Evolutionary conservation across 37 sponge, comb jelly and placozoan genomes (phyloP), one percentile per base, ranked within the genome.

Genomic region (Petrosia ficiformis): DNA sequence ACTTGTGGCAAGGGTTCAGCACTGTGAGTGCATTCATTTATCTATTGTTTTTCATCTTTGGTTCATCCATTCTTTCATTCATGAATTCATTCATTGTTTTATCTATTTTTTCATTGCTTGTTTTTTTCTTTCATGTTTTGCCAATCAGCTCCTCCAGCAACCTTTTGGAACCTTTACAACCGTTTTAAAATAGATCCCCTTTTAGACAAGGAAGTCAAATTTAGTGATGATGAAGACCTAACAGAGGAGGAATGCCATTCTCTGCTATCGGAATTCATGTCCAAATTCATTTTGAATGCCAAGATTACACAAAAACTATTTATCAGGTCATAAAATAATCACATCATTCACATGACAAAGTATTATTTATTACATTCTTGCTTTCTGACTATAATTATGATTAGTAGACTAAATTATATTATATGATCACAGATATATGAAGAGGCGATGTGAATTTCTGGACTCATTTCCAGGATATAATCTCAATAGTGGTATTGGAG

Each of bases 241-340:
- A 14, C 73, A 11, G 61, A 58, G 3, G 67, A 79, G 34, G 82
- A 84, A 36, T 92, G 93, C 44, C 89, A 83, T 8, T 19, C 43
- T 14, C 71, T 93, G 4, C 86, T 93, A 1, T 19, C 48, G 19
- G 14, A 43, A n/a, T 80, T 77, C 75, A 88, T 80, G 83, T 79
- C 86, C 4, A 56, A 68, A 21, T 76, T 77, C 61, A 70, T 76
- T 8, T n/a, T 26, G 30, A 61, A 34, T 16, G 74, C 65, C 43
- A 93, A 93, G 57, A 75, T 89, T 52, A 78, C 78, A 36, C 90
- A 89, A 59, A 59, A 34, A 59, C 84, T 93, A 0, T 93, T 93
- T 42, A 75, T 93, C 68, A 89, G 57, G 94, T 93, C 74, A 31
- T 70, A 21, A 36, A 29, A 61, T 26, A 5, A n/a, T 6, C 63